phyloP scores from a whole-genome alignment of 1,140 invertebrate species.

The Nephila pilipes region DNA sequence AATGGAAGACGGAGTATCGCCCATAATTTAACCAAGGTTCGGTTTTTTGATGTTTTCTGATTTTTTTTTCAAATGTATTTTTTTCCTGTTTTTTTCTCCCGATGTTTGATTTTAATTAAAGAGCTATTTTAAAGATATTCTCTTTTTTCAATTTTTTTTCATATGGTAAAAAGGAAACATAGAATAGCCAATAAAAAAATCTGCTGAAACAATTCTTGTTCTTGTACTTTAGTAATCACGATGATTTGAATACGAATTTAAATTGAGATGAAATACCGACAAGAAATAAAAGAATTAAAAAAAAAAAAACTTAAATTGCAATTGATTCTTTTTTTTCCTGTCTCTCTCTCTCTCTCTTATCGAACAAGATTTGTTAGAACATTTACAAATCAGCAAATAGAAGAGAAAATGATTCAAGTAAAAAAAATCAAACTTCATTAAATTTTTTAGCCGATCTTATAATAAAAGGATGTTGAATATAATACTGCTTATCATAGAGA shows the following conservation, averaged over 20 bases:
- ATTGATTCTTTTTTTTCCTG: not conserved
- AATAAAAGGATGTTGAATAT: not conserved
- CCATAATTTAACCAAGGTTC: not conserved
- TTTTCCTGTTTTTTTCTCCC: not conserved
- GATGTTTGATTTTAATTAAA: conserved; percentile 52
- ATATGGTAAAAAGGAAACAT: not conserved
- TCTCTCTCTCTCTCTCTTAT: not conserved
- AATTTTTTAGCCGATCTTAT: not conserved
- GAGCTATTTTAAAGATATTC: conserved; percentile 15
- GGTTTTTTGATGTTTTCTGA: not conserved
- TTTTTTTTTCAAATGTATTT: not conserved
- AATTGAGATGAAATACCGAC: conserved; percentile 5
- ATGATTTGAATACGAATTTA: conserved; percentile 22
- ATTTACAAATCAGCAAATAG: not conserved
- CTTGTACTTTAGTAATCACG: not conserved
- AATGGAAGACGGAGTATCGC: conserved; percentile 5
- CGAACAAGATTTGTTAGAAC: conserved; percentile 32
- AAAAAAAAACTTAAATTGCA: not conserved
- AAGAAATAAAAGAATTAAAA: not conserved
- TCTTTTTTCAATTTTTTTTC: not conserved
- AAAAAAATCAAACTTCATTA: not conserved
- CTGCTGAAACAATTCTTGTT: not conserved
- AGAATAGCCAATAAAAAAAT: not conserved
- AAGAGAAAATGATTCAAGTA: not conserved
- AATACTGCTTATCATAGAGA: conserved; percentile 17